phyloP scores from a whole-genome alignment of 2,113 vertebrate species.

The Spheniscus mendiculus region DNA sequence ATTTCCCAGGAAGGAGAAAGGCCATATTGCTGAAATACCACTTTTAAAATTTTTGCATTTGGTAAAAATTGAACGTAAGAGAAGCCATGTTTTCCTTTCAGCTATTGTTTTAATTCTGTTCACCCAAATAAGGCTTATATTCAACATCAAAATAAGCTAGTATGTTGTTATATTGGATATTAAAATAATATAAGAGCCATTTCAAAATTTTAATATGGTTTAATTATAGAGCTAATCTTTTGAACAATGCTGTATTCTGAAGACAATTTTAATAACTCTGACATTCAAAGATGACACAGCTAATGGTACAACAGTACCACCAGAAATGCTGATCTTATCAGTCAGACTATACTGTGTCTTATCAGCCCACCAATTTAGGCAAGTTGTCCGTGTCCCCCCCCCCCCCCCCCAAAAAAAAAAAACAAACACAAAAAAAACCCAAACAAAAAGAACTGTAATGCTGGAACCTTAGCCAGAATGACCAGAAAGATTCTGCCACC shows the following conservation, averaged over 20 bases:
- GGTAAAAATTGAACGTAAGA: not conserved
- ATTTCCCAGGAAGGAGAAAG: not conserved
- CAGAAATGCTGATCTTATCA: not conserved
- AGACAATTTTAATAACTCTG: not conserved
- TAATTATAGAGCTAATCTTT: not conserved
- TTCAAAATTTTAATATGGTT: not conserved
- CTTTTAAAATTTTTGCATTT: not conserved
- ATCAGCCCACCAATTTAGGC: not conserved
- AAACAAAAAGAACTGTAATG: not conserved
- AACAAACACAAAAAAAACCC: fast-evolving
- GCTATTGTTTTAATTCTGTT: not conserved
- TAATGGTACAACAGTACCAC: not conserved
- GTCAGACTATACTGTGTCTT: not conserved
- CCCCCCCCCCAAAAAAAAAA: not conserved
- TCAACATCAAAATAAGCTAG: not conserved
- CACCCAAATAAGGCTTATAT: not conserved
- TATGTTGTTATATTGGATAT: not conserved
- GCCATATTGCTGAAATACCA: not conserved
- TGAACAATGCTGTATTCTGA: not conserved
- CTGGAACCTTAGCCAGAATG: not conserved
- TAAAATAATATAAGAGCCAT: not conserved
- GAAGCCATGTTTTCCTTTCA: not conserved
- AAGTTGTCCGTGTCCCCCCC: not conserved
- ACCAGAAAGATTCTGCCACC: not conserved
- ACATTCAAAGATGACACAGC: not conserved